Evolutionary conservation across 2,113 vertebrate species (phyloP).

Genomic region (Halcyon senegalensis): DNA sequence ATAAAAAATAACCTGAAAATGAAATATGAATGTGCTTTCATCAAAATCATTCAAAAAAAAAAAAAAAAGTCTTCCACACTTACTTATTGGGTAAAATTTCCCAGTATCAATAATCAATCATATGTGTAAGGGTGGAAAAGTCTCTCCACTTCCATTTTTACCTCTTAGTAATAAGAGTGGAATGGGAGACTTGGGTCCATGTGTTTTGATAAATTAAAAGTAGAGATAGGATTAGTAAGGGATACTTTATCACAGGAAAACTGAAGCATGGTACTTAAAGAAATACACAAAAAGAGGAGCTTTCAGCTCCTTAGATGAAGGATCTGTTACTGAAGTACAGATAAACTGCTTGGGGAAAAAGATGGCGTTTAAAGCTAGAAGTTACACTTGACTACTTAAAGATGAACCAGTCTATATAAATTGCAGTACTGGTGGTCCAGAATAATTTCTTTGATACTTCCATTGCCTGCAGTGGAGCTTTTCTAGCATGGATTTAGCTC

Average conservation of each 20-base stretch:
- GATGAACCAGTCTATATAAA: neutral
- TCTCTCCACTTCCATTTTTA: neutral
- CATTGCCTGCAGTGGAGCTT: neutral
- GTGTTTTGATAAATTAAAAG: neutral
- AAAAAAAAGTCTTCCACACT: neutral
- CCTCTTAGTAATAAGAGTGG: neutral
- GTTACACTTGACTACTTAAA: neutral
- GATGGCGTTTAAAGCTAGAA: neutral
- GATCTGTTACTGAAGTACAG: neutral
- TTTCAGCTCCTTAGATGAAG: neutral
- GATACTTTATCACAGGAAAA: neutral
- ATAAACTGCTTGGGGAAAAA: neutral
- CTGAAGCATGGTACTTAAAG: neutral
- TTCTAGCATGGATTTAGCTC: neutral
- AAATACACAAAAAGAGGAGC: neutral
- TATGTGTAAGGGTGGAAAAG: neutral
- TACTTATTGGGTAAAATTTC: neutral
- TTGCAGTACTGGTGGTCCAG: neutral
- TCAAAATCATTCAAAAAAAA: neutral
- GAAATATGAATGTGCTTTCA: neutral
- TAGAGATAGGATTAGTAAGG: neutral
- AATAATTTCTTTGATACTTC: neutral
- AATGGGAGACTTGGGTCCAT: fast-evolving
- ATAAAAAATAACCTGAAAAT: slow-evolving; percentile 18
- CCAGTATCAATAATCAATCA: neutral